A percentile compares a stretch with the other conserved stretches of the same genome.
Conservation (phyloP, 1,140 invertebrate species). For the Drosophila pseudoananassae region DNA sequence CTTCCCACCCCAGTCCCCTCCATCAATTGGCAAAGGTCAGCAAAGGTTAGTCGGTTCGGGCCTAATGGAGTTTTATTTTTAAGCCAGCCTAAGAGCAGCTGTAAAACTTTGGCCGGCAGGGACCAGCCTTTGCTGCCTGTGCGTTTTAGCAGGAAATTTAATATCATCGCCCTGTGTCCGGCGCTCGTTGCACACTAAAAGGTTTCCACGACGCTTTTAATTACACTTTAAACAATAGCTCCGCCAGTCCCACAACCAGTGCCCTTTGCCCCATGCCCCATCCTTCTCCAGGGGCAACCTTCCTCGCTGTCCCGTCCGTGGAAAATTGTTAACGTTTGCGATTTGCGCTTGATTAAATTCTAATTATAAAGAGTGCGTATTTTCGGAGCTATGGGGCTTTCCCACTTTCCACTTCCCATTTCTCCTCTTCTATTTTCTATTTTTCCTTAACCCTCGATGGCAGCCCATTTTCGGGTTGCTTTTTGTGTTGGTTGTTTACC, state of each 20-base stretch:
- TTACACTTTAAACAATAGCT: conserved; percentile 79
- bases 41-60: conserved; percentile 53
- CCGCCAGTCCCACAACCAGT: neutral
- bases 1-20: neutral
- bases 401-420: neutral
- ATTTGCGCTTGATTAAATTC: conserved; percentile 83
- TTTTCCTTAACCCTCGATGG: conserved; percentile 5
- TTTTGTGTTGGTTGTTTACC: conserved; percentile 66
- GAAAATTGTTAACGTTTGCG: conserved; percentile 70
- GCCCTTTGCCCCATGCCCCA: conserved; percentile 3
- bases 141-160: conserved; percentile 61
- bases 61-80: conserved; percentile 63
- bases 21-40: conserved; percentile 72
- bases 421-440: conserved; percentile 2
- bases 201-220: conserved; percentile 76
- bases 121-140: conserved; percentile 14
- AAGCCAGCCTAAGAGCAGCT: conserved; percentile 49
- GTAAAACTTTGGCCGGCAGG: conserved; percentile 5
- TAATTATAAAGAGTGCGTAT: conserved; percentile 83
- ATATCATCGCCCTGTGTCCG: conserved; percentile 52
- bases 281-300: conserved; percentile 28
- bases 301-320: conserved; percentile 23
- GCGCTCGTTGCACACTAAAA: conserved; percentile 62
- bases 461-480: conserved; percentile 21
- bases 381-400: conserved; percentile 22